These are phyloP conservation scores for Parnassius glacialis DNA, from an alignment of 2,888 invertebrate species.

Conservation along the genomic window DNA sequence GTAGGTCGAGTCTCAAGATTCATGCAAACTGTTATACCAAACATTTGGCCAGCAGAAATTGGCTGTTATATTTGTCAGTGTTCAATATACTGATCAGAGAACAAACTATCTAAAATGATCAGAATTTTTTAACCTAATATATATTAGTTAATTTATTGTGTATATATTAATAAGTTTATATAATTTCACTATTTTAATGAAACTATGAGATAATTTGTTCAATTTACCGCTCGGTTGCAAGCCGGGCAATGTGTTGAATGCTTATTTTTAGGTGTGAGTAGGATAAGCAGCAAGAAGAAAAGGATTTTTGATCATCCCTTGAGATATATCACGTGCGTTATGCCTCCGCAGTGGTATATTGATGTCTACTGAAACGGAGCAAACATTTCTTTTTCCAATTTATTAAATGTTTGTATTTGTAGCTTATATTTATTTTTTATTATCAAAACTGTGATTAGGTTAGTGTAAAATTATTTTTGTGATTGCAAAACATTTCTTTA, in stretches of 20 bases:
- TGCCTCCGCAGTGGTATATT: conserved; percentile 64
- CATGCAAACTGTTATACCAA: too few relatives aligned
- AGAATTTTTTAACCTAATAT: conserved; percentile 27
- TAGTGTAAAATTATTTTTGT: not conserved
- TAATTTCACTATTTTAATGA: conserved; percentile 44
- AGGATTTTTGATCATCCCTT: conserved; percentile 86
- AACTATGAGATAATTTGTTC: conserved; percentile 75
- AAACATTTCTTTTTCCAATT: conserved; percentile 56
- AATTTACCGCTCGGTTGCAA: conserved; percentile 59
- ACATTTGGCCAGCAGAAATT: conserved; percentile 44
- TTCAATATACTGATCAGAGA: conserved; percentile 40
- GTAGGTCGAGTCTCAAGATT: too few relatives aligned
- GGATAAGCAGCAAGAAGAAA: conserved; percentile 74
- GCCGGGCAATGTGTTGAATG: conserved; percentile 66
- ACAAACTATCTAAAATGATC: conserved; percentile 71
- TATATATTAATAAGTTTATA: not conserved
- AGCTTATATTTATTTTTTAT: conserved; percentile 1
- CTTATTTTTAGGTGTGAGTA: conserved; percentile 79
- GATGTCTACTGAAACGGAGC: conserved; percentile 75
- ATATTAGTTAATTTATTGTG: not conserved
- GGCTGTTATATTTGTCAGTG: conserved; percentile 65
- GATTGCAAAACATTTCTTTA: not conserved
- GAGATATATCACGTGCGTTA: conserved; percentile 64
- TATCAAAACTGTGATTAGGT: not conserved
- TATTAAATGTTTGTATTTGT: not conserved